Evolutionary conservation across 2,113 vertebrate species (phyloP).

Genomic region (Planiliza haematocheilus): DNA sequence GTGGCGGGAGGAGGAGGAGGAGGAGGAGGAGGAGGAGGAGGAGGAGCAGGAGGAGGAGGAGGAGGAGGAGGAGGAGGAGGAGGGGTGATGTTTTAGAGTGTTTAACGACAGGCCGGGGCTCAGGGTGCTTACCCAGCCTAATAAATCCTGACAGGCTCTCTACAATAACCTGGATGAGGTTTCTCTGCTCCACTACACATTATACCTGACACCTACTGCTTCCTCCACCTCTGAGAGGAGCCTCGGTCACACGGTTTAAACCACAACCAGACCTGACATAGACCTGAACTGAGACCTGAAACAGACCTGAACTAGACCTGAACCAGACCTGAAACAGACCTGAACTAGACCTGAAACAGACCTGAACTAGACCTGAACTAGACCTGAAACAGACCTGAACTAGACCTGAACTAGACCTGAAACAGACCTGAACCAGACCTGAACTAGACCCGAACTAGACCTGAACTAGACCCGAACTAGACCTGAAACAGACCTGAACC

Average conservation of each 20-base stretch:
- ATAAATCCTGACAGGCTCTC: constrained; percentile 74
- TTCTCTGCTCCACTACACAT: constrained; percentile 63
- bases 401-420: not conserved
- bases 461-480: too few species aligned
- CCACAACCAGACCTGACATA: too few species aligned
- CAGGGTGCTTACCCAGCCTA: constrained; percentile 54
- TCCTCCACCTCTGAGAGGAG: constrained; percentile 38
- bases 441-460: too few species aligned
- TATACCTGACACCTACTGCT: constrained; percentile 72
- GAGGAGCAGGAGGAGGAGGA: too few species aligned
- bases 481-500: not conserved
- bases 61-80: too few species aligned
- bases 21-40: constrained; percentile 51
- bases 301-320: too few species aligned
- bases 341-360: not conserved
- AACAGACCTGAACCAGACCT: too few species aligned
- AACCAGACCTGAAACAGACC: not conserved
- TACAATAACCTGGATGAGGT: constrained; percentile 69
- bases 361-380: not conserved
- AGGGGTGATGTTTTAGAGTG: constrained; percentile 39
- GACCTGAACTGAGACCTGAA: not conserved
- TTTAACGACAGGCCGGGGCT: constrained; percentile 57
- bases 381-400: too few species aligned
- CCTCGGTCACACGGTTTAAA: too few species aligned
- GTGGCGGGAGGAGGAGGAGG: too few species aligned